phyloP scores from a whole-genome alignment of 2,888 invertebrate species.

The Agrilus mali region DNA sequence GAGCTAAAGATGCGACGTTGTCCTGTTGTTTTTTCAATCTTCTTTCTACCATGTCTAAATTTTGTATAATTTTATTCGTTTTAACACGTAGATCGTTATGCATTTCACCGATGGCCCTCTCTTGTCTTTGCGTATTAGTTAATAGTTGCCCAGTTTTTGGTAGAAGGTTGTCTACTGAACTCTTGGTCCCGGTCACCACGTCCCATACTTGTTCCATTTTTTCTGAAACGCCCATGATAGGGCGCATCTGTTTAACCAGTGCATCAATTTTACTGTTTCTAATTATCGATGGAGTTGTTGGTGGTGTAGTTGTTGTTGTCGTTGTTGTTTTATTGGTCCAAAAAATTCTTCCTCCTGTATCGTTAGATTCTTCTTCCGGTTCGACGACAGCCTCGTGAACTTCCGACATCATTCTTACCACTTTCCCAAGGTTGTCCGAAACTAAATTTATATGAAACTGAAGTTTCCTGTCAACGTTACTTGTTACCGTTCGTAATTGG shows the following conservation, averaged over 20 bases:
- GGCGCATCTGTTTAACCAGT: slow-evolving; percentile 69
- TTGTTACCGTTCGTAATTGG: slow-evolving; percentile 63
- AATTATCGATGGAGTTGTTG: slow-evolving; percentile 36
- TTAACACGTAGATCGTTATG: slow-evolving; percentile 65
- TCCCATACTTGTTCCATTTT: slow-evolving; percentile 90
- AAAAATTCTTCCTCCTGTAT: slow-evolving; percentile 15
- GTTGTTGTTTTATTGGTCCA: slow-evolving; percentile 41
- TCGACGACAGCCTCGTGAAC: slow-evolving; percentile 76
- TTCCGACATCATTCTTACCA: slow-evolving; percentile 65
- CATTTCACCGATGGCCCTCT: slow-evolving; percentile 75
- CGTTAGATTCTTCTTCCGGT: slow-evolving; percentile 45
- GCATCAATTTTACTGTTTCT: slow-evolving; percentile 67
- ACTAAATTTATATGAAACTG: slow-evolving; percentile 77
- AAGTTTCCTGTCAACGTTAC: slow-evolving; percentile 66
- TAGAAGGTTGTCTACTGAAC: slow-evolving; percentile 72
- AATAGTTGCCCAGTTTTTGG: slow-evolving; percentile 78
- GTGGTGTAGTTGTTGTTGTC: slow-evolving; percentile 48
- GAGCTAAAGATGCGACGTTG: slow-evolving; percentile 65
- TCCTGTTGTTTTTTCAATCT: slow-evolving; percentile 74
- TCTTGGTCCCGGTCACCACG: slow-evolving; percentile 79
- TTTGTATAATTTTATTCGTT: slow-evolving; percentile 77
- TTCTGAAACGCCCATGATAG: slow-evolving; percentile 74
- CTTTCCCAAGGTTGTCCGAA: slow-evolving; percentile 68
- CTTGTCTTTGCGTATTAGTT: slow-evolving; percentile 76
- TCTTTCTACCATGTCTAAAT: slow-evolving; percentile 75